Evolutionary conservation across 2,888 invertebrate genomes (phyloP), one percentile per base, ranked within the genome.

Genomic region (Oxystoma pomonae): DNA sequence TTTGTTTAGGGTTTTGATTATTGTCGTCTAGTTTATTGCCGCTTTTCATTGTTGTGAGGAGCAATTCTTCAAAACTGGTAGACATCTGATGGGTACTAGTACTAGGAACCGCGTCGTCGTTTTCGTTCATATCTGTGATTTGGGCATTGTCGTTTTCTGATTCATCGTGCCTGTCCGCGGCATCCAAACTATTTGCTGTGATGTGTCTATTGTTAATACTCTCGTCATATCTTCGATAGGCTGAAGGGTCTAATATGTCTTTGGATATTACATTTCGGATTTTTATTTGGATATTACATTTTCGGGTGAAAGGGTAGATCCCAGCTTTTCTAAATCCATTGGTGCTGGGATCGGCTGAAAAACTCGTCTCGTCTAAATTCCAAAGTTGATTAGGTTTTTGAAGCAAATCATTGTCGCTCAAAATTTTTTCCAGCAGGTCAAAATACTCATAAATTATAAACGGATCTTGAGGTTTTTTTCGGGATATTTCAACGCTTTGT

Each of bases 291-390:
- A n/a, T n/a, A n/a, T n/a, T n/a, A n/a, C n/a, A n/a, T n/a, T n/a
- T n/a, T n/a, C n/a, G n/a, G 55, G 66, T 57, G 52, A 53, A 58
- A 22, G 62, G 65, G 19, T 59, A 64, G 19, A 64, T 64, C 21
- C 35, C 62, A 18, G 21, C 65, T 59, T 62, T 59, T 20, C 56
- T 62, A 57, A 65, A 65, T 51, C 59, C 57, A 53, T 58, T 60
- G 60, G 59, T 67, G 16, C 59, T 59, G 17, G 64, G 66, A 51
- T 67, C 66, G 5, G 35, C 22, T 17, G 19, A 60, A 55, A 68
- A 67, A 19, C 65, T 68, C 2, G 61, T 58, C 21, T 65, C 61
- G 56, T 72, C 72, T 7, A 73, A 51, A 63, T 75, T 73, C 66
- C 66, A 74, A 16, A 68, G 61, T 17, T 65, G 62, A 9, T 20